Conservation (phyloP, 1,140 invertebrate genomes). For the Eurosta solidaginis region DNA sequence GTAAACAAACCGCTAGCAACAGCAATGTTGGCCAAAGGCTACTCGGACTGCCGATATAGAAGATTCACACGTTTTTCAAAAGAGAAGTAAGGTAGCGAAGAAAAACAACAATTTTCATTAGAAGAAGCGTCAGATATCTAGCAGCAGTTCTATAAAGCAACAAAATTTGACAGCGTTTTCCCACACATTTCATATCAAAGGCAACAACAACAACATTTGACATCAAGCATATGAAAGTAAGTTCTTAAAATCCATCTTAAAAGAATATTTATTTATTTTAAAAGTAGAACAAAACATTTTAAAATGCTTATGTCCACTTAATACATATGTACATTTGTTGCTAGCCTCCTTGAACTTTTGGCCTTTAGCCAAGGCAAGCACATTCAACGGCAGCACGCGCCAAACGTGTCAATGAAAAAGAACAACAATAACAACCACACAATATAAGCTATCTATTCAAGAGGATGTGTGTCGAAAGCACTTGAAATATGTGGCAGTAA, state of each 20-base stretch:
- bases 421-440: not conserved
- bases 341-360: slow-evolving; percentile 7
- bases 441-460: not conserved
- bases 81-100: not conserved
- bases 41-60: no score
- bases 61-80: not conserved
- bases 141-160: not conserved
- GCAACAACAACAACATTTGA: not conserved
- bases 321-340: not conserved
- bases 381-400: not conserved
- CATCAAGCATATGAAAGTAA: not conserved
- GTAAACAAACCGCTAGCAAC: not conserved
- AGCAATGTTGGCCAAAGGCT: not conserved
- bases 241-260: no score
- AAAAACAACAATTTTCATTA: not conserved
- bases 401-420: not conserved
- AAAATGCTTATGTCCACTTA: not conserved
- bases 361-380: not conserved
- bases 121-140: not conserved
- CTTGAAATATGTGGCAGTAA: not conserved
- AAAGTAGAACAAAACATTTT: no score
- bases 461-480: not conserved
- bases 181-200: not conserved
- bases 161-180: not conserved
- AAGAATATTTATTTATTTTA: no score